Base-by-base conservation (phyloP, 1,140 invertebrate genomes). In the Zaprionus taronus region DNA sequence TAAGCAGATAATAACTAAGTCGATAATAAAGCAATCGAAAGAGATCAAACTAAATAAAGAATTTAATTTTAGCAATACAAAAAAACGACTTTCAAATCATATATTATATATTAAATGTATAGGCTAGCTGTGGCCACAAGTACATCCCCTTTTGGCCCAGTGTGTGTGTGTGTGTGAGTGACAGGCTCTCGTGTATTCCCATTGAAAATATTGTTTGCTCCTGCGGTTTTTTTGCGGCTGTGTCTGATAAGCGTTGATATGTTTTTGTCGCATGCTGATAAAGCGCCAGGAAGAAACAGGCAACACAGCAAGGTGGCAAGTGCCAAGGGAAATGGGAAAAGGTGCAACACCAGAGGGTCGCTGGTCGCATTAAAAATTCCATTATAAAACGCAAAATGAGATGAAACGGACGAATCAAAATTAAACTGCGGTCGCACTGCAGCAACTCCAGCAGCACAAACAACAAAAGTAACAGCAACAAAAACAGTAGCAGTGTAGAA, bases 321-420 rank as follows among this genome's bases (percentile, higher is more conserved):
- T n/a, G 26, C 17, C 20, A 22, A n/a, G 24, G n/a, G 31, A 36
- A 47, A 7, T 22, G 22, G 47, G 15, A 11, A 49, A 7, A 41
- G 28, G 28, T 55, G 41, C 12, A 58, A 41, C n/a, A 17, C n/a
- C n/a, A 17, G 41, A 47, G 34, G 14, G 20, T 49, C 17, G 56
- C 22, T 64, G 51, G 58, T 20, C 55, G 41, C 72, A 90, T 90
- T 90, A 90, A 82, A 90, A 90, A 90, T 90, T 90, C 85, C 85
- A 90, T 90, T 90, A 83, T 72, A 73, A 61, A 58, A 63, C 85
- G 64, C 76, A 77, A 76, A 89, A 81, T 77, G 81, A 75, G 65
- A 80, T 81, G 67, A 71, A 90, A 90, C 89, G 79, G 79, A 90
- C 86, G 90, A 90, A 82, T 90, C 85, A 90, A 90, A 90, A 90